A percentile compares a stretch with the other conserved stretches of the same genome.
Evolutionary conservation across 1,140 invertebrate species (phyloP).

Genomic region (Drusus annulatus): DNA sequence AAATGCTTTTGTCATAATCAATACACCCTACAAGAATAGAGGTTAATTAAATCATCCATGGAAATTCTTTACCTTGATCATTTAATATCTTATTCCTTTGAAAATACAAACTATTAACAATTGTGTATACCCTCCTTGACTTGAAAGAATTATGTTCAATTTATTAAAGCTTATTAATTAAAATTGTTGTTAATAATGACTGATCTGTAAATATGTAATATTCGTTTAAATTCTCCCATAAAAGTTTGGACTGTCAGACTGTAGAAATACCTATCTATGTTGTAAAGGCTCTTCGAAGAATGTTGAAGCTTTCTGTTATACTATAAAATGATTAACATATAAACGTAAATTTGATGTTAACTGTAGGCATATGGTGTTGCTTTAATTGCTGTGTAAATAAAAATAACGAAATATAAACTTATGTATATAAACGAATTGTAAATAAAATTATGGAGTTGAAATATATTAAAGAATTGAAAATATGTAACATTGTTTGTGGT

Average conservation of each 20-base stretch:
- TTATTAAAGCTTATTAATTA: too few species aligned
- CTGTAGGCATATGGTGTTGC: slow-evolving; percentile 49
- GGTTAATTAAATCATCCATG: too few species aligned
- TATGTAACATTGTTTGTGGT: too few species aligned
- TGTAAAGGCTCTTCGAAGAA: neutral
- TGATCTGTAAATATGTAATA: slow-evolving; percentile 22
- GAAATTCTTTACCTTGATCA: too few species aligned
- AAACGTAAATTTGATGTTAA: neutral
- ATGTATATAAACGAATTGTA: slow-evolving; percentile 55
- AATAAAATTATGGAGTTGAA: slow-evolving; percentile 54
- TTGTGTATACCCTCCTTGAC: too few species aligned
- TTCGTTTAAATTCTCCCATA: slow-evolving; percentile 4
- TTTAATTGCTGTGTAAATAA: slow-evolving; percentile 56
- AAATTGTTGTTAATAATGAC: slow-evolving; percentile 2
- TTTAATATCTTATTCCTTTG: too few species aligned
- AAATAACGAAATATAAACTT: neutral
- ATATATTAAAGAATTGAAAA: slow-evolving; percentile 42
- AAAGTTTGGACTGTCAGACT: neutral
- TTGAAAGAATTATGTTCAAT: too few species aligned
- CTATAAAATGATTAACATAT: neutral
- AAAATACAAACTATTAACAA: too few species aligned
- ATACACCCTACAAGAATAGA: too few species aligned
- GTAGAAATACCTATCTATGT: neutral
- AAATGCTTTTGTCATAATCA: too few species aligned
- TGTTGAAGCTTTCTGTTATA: neutral